A percentile compares a stretch with the other conserved stretches of the same genome.
These are phyloP conservation scores for Myrmecobius fasciatus DNA, from an alignment of 2,113 vertebrate species.

Conservation along the genomic window DNA sequence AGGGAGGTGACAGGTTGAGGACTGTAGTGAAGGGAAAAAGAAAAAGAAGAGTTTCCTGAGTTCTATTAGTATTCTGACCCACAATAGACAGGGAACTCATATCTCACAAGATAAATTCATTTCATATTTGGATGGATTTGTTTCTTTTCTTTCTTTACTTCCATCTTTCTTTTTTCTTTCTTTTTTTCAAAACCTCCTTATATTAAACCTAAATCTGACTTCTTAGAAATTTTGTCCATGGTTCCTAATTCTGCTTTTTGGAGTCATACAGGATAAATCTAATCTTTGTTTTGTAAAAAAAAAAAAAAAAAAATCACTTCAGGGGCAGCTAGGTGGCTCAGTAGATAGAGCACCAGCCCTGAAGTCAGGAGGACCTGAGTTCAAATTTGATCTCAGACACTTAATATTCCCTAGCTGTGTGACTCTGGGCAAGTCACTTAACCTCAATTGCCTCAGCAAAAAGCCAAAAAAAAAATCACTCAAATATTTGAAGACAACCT, in stretches of 20 bases:
- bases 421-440: no score
- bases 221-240: not conserved
- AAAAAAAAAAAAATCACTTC: not conserved
- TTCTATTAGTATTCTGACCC: not conserved
- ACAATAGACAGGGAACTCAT: not conserved
- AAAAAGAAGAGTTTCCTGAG: not conserved
- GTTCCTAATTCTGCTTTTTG: not conserved
- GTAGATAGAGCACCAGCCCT: no score
- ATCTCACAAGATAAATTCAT: not conserved
- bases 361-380: no score
- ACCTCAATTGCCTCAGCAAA: no score
- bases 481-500: not conserved
- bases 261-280: not conserved
- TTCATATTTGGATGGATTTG: not conserved
- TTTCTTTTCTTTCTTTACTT: not conserved
- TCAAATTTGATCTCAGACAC: no score
- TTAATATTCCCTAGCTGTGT: no score
- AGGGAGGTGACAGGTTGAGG: not conserved
- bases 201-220: not conserved
- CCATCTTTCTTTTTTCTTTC: not conserved
- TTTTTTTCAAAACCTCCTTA: not conserved
- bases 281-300: not conserved
- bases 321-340: no score
- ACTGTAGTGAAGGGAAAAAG: not conserved
- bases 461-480: not conserved